These are phyloP conservation scores for Girardinichthys multiradiatus DNA, from an alignment of 2,113 vertebrate genomes.

Conservation along the genomic window DNA sequence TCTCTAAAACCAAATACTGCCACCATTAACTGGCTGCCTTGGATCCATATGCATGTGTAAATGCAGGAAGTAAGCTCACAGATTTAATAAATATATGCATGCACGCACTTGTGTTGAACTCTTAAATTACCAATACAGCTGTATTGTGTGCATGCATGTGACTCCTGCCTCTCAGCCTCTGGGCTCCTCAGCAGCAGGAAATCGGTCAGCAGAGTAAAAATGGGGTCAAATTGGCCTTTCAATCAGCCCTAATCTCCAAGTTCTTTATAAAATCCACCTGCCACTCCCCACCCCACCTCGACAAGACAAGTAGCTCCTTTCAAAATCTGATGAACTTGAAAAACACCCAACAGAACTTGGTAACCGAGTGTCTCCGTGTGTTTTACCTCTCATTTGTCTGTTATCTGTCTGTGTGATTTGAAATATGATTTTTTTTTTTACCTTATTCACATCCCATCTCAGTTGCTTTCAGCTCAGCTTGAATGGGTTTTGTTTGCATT, in stretches of 20 bases:
- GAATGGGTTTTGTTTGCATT: slow-evolving; percentile 80
- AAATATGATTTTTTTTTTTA: slow-evolving; percentile 16
- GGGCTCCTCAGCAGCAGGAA: slow-evolving; percentile 59
- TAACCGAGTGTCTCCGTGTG: not conserved
- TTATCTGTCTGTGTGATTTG: not conserved
- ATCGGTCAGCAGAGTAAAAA: slow-evolving; percentile 72
- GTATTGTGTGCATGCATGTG: slow-evolving; percentile 15
- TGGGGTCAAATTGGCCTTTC: slow-evolving; percentile 81
- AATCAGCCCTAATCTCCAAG: slow-evolving; percentile 74
- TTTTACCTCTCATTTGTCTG: slow-evolving; percentile 4
- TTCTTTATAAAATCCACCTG: slow-evolving; percentile 66
- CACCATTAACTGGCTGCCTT: not conserved
- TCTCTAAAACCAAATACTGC: not conserved
- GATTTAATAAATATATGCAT: slow-evolving; percentile 9
- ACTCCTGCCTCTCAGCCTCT: slow-evolving; percentile 46
- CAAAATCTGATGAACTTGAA: slow-evolving; percentile 61
- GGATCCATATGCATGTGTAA: slow-evolving; percentile 18
- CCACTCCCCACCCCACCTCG: slow-evolving; percentile 41
- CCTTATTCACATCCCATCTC: slow-evolving; percentile 32
- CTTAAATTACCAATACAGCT: slow-evolving; percentile 33
- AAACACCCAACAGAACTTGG: slow-evolving; percentile 50
- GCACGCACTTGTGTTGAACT: slow-evolving; percentile 33
- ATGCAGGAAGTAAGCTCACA: slow-evolving; percentile 4
- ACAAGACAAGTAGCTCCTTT: slow-evolving; percentile 66
- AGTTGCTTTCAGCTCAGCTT: slow-evolving; percentile 40